Conservation (phyloP, 1,140 invertebrate genomes). For the Lasaia peninsularis region DNA sequence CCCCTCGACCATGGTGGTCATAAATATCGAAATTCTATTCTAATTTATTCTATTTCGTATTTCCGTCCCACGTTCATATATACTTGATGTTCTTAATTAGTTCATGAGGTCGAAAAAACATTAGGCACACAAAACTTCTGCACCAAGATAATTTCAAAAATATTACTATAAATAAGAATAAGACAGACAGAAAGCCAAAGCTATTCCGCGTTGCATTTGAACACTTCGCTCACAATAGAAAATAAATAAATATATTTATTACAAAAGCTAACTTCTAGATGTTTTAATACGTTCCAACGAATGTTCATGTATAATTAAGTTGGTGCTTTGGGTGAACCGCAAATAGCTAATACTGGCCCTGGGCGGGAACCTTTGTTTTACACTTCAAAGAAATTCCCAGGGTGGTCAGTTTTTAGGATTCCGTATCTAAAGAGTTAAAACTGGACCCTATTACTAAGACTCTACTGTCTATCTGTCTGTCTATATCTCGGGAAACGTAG, state of each 20-base stretch:
- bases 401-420: constrained; percentile 23
- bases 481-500: too few species aligned
- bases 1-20: too few species aligned
- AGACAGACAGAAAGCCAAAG: constrained; percentile 3
- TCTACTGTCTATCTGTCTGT: too few species aligned
- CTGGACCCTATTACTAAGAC: too few species aligned
- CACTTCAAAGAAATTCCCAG: constrained; percentile 25
- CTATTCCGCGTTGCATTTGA: background rate
- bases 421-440: too few species aligned
- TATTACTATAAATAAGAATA: background rate
- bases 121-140: too few species aligned
- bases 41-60: too few species aligned
- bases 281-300: constrained; percentile 19
- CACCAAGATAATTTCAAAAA: background rate
- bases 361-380: constrained; percentile 29
- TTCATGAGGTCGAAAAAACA: too few species aligned
- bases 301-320: constrained; percentile 34
- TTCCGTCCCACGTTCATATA: too few species aligned
- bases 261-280: background rate
- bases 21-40: too few species aligned
- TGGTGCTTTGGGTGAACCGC: constrained; percentile 21
- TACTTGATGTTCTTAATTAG: too few species aligned
- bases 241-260: constrained; percentile 6
- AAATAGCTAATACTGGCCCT: constrained; percentile 23
- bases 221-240: constrained; percentile 1